Conservation (phyloP, 2,113 vertebrate genomes). For the Myodes glareolus region DNA sequence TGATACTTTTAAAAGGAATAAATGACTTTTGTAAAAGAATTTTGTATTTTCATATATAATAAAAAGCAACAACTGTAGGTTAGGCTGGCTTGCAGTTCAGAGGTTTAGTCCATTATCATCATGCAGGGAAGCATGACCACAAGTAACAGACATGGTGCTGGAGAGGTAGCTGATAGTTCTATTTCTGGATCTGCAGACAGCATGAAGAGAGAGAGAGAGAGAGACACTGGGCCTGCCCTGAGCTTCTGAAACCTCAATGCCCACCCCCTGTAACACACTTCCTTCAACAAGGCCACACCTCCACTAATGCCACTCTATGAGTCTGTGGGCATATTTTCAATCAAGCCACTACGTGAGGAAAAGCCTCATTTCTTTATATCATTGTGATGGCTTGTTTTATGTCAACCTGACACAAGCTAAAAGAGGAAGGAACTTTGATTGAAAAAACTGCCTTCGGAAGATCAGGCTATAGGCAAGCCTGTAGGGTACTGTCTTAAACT, state of each 20-base stretch:
- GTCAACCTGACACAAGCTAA: background rate
- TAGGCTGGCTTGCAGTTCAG: background rate
- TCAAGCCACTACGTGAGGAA: background rate
- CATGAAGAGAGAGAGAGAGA: background rate
- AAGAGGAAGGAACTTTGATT: background rate
- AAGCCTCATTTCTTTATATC: background rate
- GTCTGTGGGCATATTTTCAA: background rate
- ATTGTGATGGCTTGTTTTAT: background rate
- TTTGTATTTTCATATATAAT: conserved; percentile 29
- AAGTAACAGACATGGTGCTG: background rate
- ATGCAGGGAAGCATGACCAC: background rate
- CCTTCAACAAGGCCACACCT: background rate
- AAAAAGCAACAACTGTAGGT: conserved; percentile 25
- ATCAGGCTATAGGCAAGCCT: background rate
- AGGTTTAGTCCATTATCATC: background rate
- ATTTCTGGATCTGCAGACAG: background rate
- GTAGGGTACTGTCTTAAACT: background rate
- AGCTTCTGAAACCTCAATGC: background rate
- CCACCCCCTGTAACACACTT: background rate
- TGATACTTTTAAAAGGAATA: conserved; percentile 39
- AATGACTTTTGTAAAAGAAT: conserved; percentile 44
- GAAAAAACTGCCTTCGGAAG: background rate
- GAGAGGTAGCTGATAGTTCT: background rate
- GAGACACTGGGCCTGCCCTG: background rate
- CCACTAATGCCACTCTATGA: background rate